A percentile compares a stretch with the other conserved stretches of the same genome.
These are phyloP conservation scores for Arenicola marina DNA, from an alignment of 2,888 invertebrate genomes.

Conservation along the genomic window DNA sequence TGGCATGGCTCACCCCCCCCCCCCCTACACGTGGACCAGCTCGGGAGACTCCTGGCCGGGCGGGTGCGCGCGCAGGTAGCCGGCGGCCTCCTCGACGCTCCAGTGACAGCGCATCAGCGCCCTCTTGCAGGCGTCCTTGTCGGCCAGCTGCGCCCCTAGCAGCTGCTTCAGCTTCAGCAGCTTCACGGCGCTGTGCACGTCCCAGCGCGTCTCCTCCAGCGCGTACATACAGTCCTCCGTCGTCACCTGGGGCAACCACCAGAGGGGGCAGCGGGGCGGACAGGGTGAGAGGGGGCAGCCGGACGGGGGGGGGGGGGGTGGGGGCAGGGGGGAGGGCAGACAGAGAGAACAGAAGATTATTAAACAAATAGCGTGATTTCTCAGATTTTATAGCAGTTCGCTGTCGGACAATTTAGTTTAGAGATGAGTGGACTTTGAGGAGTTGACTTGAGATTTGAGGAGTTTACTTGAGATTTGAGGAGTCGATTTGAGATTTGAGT, in stretches of 20 bases:
- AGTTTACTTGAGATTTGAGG: too few relatives aligned
- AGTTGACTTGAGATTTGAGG: too few relatives aligned
- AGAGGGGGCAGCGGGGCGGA: too few relatives aligned
- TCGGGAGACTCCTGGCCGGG: slow-evolving; percentile 4
- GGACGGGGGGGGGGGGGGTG: too few relatives aligned
- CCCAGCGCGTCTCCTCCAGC: slow-evolving; percentile 83
- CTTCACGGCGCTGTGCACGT: slow-evolving; percentile 87
- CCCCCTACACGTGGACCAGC: slow-evolving; percentile 6
- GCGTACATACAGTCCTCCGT: slow-evolving; percentile 79
- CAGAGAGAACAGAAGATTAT: background rate
- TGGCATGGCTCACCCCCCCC: too few relatives aligned
- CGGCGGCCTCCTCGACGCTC: slow-evolving; percentile 73
- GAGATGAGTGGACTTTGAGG: too few relatives aligned
- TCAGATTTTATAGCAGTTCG: background rate
- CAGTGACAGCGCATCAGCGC: slow-evolving; percentile 70
- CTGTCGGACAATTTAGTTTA: too few relatives aligned
- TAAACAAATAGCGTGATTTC: background rate
- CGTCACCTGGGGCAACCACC: slow-evolving; percentile 42
- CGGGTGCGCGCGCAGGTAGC: slow-evolving; percentile 63
- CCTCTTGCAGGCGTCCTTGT: slow-evolving; percentile 57
- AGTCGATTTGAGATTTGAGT: too few relatives aligned
- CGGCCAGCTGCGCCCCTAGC: slow-evolving; percentile 54
- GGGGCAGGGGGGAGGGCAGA: too few relatives aligned
- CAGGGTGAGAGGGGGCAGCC: too few relatives aligned
- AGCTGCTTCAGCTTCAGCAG: slow-evolving; percentile 71